Evolutionary conservation across 2,797 vertebrate genomes (phyloP), one percentile per base, ranked within the genome.

Genomic region (Ceyx erithaca): DNA sequence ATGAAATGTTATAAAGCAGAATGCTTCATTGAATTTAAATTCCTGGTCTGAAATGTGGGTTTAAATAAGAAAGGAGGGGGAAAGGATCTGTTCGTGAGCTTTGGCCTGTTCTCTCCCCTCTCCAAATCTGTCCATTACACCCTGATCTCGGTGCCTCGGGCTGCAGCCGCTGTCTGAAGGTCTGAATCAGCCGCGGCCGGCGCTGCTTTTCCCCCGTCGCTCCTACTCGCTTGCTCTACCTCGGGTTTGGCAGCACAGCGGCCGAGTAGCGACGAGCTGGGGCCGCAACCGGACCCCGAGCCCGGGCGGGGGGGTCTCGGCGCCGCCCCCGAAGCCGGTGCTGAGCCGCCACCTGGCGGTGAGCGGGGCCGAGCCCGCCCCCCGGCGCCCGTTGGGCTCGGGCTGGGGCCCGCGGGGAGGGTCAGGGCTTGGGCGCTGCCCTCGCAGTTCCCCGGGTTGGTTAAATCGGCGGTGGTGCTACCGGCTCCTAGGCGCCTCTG

Each of bases 401-500:
- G 12, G 8, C 17, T 18, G 25, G 26, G 11, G 8, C 11, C 25
- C 51, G 51, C 51, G 16, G 49, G 14, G 37, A 14, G 37, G 37
- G 37, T 14, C 37, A 13, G 37, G 37, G 37, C 12, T 40, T 9
- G 26, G 49, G 26, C 30, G 30, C 52, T 55, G 11, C 30, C 52
- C 52, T 8, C 30, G 30, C 46, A 7, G 23, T 23, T 49, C 48
- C 14, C 49, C 51, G 28, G 17, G 28, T 18, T n/a, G 51, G 10
- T n/a, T 7, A 18, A 17, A 49, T 7, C 9, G 33, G 18, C 30
- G 9, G 46, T 2, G 40, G 25, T 66, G 6, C 46, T 14, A 4
- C 8, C 15, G 5, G 2, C 3, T 6, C 25, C 0, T 0, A 0
- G 3, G 5, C 19, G 0, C 12, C 4, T 21, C 35, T 8, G 19